Evolutionary conservation across 2,113 vertebrate species (phyloP), one percentile per base, ranked within the genome.

Genomic region (Cyanoramphus novaezelandiae): DNA sequence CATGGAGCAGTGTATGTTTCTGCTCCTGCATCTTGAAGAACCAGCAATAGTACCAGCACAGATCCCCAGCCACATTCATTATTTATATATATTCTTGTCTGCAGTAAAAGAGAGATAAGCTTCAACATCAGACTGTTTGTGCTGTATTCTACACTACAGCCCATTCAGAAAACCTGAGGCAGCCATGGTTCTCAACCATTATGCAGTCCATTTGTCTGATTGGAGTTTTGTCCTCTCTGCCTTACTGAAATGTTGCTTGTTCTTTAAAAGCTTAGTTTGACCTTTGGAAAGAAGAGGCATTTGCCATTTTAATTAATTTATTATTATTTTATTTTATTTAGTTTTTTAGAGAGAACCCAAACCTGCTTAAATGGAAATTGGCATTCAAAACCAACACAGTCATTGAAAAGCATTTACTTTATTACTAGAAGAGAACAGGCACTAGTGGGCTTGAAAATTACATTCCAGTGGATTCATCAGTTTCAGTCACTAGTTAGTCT

Each of bases 21-120:
- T 96, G 91, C 85, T 95, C 65, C 41, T 72, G 85, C 79, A 77
- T 94, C 93, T 97, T 95, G 87, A 93, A 96, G 90, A 98, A 97
- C 91, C 85, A 93, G 91, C 95, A 82, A 90, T 88, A 80, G 86
- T 82, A 96, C 78, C 86, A 93, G 88, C 72, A 80, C 82, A 94
- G 95, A 94, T 97, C 96, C 96, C 97, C 70, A 95, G 94, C 90
- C 96, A 71, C 97, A 97, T 98, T 96, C 95, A 98, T 98, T 97
- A 98, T 97, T 98, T 98, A 98, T 97, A 95, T 96, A 96, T 98
- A 97, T 97, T 94, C 95, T 97, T 97, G 96, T 98, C 97, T 97
- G 89, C 96, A 90, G 95, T 97, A 97, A 98, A 95, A 96, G 96
- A 97, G 96, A 95, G 92, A 92, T 90, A 97, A 96, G 81, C 96